Evolutionary conservation across 2,888 invertebrate species (phyloP), one percentile per base, ranked within the genome.

Genomic region (Monoplex corrugatus): DNA sequence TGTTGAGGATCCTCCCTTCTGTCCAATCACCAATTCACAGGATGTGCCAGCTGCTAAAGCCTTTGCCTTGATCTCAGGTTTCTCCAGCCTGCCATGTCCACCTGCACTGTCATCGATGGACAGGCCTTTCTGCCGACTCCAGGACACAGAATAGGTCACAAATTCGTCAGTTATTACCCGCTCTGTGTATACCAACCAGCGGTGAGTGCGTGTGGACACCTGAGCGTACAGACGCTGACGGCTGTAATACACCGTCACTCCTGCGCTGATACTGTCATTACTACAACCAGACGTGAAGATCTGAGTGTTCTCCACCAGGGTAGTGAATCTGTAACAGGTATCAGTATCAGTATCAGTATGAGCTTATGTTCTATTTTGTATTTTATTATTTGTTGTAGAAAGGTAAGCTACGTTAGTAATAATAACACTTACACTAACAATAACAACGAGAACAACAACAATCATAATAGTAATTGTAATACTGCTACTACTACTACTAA

Each of bases 211-310:
- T 0, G 93, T 92, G 75, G 92, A 89, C n/a, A 93, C 75, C 0
- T 90, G 91, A 28, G 92, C 86, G 43, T 90, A 93, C 82, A 93
- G 86, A 38, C 90, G 88, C 35, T 91, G 88, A 45, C 89, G 68
- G 40, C 86, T 88, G 88, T 92, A 91, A 85, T 90, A 93, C 63
- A 93, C 86, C 28, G 92, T 72, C 35, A 93, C 72, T 10, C 93
- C 93, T 80, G 91, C 85, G 0, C 87, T 86, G 44, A 87, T 90
- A 16, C 38, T 78, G 19, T 90, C 40, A 82, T 92, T 90, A 35
- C 92, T 92, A 87, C 93, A 92, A 44, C 91, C 91, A n/a, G n/a
- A n/a, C 75, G 68, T 89, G 63, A 93, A 82, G 38, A 93, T 84
- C 28, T 91, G 91, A 28, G 90, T 92, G 84, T 91, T 86, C 19